Conservation (phyloP, 2,113 vertebrate species). For the Diadophis punctatus region DNA sequence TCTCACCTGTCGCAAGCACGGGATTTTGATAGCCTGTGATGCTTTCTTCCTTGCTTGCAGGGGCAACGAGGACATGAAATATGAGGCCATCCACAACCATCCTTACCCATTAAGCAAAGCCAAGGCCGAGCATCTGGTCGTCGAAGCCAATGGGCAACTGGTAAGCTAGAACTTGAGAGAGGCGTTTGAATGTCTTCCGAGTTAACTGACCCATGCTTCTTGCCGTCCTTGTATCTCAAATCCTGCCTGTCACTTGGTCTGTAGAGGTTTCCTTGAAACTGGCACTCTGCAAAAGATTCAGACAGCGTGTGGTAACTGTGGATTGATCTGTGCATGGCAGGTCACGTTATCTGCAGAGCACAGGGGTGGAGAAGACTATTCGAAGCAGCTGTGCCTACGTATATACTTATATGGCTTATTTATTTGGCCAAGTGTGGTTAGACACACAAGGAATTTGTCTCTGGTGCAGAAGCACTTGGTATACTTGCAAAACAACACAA, state of each 20-base stretch:
- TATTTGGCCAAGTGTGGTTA: neutral
- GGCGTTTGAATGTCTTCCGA: neutral
- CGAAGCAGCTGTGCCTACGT: neutral
- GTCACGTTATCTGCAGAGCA: neutral
- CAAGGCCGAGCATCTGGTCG: constrained; percentile 67
- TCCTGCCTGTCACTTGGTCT: neutral
- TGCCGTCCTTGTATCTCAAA: neutral
- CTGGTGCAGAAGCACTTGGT: neutral
- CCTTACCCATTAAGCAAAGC: constrained; percentile 74
- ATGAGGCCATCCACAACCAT: constrained; percentile 62
- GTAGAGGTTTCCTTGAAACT: neutral
- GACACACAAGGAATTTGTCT: neutral
- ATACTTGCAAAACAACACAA: neutral
- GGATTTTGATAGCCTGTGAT: neutral
- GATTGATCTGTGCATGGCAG: neutral
- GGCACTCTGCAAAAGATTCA: neutral
- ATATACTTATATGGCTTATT: neutral
- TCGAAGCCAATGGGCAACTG: constrained; percentile 71
- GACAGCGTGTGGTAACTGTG: neutral
- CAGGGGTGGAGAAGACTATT: neutral
- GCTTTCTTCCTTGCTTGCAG: constrained; percentile 8
- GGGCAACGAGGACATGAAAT: constrained; percentile 74
- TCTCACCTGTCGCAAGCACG: too few relatives aligned
- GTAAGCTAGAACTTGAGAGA: constrained; percentile 43
- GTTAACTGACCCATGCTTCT: neutral